Evolutionary conservation across 2,797 vertebrate species (phyloP).

Genomic region (Pteropus rufus): DNA sequence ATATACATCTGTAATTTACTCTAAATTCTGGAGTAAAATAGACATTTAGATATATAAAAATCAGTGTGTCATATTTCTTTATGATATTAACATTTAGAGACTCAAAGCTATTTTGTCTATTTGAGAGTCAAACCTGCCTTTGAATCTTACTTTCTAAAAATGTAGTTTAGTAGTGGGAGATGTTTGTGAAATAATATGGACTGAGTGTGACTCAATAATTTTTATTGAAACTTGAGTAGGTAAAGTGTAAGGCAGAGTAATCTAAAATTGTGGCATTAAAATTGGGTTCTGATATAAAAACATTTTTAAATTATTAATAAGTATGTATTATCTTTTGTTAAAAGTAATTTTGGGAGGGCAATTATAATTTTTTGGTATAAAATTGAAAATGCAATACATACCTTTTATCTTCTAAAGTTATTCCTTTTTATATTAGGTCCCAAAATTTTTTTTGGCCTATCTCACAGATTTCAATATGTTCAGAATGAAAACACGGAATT

Average conservation of each 20-base stretch:
- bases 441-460: background rate
- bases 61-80: background rate
- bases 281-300: background rate
- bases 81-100: background rate
- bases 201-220: background rate
- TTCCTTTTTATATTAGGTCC: background rate
- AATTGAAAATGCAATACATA: background rate
- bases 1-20: background rate
- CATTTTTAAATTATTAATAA: background rate
- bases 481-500: background rate
- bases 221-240: slow-evolving; percentile 27
- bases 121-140: background rate
- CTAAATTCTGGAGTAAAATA: background rate
- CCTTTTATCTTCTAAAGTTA: background rate
- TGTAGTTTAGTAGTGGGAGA: background rate
- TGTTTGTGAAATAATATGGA: background rate
- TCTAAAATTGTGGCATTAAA: background rate
- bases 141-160: slow-evolving; percentile 45
- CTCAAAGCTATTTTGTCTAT: slow-evolving; percentile 15
- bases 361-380: background rate
- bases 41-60: background rate
- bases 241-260: slow-evolving; percentile 26
- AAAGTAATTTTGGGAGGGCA: background rate
- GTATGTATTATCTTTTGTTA: background rate
- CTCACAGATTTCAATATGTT: background rate